A percentile compares a stretch with the other conserved stretches of the same genome.
Conservation (phyloP, 2,888 invertebrate genomes). For the Morinoia aosen region DNA sequence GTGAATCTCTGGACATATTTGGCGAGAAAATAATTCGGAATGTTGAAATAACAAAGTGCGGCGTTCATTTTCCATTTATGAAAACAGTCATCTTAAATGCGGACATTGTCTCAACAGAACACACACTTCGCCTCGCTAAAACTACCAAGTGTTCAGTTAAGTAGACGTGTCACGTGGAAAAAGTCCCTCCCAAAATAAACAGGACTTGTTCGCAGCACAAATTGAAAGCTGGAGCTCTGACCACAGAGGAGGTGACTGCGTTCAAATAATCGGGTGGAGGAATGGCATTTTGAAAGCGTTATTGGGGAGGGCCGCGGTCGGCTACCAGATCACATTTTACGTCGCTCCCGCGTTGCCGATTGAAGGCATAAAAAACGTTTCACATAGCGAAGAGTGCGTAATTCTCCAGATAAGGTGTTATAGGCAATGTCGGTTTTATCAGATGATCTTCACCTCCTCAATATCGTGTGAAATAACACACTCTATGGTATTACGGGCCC, state of each 20-base stretch:
- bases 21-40: neutral
- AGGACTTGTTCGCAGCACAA: neutral
- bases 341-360: neutral
- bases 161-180: neutral
- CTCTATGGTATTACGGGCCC: neutral
- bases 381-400: neutral
- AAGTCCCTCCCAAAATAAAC: neutral
- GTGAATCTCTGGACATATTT: neutral
- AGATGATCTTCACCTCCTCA: neutral
- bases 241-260: neutral
- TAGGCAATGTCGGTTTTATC: neutral
- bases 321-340: neutral
- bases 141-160: neutral
- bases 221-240: neutral
- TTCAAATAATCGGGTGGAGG: neutral
- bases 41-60: neutral
- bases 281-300: neutral
- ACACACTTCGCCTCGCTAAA: neutral
- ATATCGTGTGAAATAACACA: constrained; percentile 7
- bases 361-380: neutral
- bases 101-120: neutral
- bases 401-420: constrained; percentile 10
- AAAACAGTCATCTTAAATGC: neutral
- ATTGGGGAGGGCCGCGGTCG: neutral
- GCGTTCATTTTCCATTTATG: neutral